These are phyloP conservation scores for Meloidogyne chitwoodi DNA, from an alignment of 1,140 invertebrate species.

Conservation along the genomic window DNA sequence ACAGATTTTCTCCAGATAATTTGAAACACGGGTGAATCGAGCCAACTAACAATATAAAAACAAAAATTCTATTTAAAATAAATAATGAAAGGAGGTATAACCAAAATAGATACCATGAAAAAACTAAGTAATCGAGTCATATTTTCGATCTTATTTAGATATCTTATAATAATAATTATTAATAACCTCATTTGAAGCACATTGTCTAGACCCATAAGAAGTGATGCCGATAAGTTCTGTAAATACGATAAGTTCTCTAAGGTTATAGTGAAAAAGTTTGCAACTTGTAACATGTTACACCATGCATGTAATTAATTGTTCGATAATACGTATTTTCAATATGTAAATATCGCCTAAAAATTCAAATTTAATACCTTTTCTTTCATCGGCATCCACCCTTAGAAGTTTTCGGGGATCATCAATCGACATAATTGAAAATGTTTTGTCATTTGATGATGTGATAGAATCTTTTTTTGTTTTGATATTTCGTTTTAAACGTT, in stretches of 20 bases:
- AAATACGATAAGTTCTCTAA: too few relatives aligned
- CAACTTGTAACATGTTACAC: too few relatives aligned
- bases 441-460: background rate
- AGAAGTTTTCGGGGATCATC: background rate
- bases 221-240: constrained; percentile 36
- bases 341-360: too few relatives aligned
- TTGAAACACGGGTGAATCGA: constrained; percentile 30
- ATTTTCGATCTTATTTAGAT: background rate
- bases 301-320: too few relatives aligned
- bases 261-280: too few relatives aligned
- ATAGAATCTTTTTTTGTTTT: background rate
- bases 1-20: constrained; percentile 28
- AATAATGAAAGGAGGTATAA: background rate
- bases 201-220: constrained; percentile 41
- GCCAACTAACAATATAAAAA: constrained; percentile 22
- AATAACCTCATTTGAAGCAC: constrained; percentile 36
- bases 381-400: background rate
- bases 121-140: background rate
- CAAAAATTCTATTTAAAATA: background rate
- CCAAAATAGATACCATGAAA: background rate
- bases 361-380: background rate
- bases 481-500: constrained; percentile 1
- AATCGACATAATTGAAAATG: background rate
- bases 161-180: background rate
- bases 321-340: too few relatives aligned